These are phyloP conservation scores for Turdus rufiventris DNA, from an alignment of 2,113 vertebrate species.

Conservation along the genomic window DNA sequence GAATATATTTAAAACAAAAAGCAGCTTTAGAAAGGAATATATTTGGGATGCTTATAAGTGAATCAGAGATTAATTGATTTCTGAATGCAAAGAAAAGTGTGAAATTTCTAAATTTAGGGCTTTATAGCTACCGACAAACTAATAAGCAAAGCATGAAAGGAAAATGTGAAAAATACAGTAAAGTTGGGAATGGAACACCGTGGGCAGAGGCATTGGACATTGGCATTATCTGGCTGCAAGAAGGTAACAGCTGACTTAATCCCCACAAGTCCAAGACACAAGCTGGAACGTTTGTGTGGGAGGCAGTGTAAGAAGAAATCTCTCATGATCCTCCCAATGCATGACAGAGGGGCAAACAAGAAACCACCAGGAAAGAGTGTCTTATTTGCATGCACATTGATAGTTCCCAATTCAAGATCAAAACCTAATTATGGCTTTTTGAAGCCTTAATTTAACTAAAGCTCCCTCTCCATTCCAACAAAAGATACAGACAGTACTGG, in stretches of 20 bases:
- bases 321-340: background rate
- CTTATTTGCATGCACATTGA: background rate
- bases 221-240: background rate
- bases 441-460: background rate
- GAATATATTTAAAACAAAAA: background rate
- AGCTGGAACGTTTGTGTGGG: accelerated
- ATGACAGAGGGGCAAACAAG: background rate
- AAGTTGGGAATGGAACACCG: background rate
- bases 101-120: background rate
- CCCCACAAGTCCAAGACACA: background rate
- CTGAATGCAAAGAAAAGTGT: background rate
- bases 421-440: background rate
- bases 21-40: background rate
- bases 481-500: background rate
- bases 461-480: background rate
- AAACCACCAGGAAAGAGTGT: background rate
- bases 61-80: background rate
- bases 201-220: background rate
- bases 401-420: background rate
- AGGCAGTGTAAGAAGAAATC: background rate
- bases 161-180: background rate
- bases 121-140: background rate
- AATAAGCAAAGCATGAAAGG: background rate
- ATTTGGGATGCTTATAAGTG: background rate
- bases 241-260: background rate